These are phyloP conservation scores for Gonioctena quinquepunctata DNA, from an alignment of 1,140 invertebrate species.

Conservation along the genomic window DNA sequence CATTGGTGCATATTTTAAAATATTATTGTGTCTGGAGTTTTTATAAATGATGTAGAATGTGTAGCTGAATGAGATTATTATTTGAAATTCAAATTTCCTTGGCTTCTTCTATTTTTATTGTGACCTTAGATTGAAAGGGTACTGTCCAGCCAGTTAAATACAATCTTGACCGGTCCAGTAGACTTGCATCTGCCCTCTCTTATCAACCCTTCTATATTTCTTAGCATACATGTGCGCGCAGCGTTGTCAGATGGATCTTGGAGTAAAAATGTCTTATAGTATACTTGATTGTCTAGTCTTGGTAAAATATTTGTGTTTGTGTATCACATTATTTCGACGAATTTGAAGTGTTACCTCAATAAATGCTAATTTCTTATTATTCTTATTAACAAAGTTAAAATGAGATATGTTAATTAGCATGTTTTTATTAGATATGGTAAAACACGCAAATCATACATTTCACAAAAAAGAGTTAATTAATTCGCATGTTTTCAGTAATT, in stretches of 20 bases:
- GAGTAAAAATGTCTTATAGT: no score
- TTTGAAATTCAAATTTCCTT: conserved; percentile 4
- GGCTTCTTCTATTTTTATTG: not conserved
- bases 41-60: not conserved
- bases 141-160: not conserved
- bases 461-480: no score
- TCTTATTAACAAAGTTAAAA: no score
- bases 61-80: not conserved
- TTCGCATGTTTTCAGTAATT: no score
- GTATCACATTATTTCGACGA: no score
- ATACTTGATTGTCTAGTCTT: no score
- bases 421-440: no score
- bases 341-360: no score
- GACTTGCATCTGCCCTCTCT: conserved; percentile 15
- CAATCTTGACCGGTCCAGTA: conserved; percentile 27
- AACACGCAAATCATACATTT: no score
- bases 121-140: not conserved
- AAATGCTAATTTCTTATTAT: no score
- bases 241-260: not conserved
- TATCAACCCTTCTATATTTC: conserved; percentile 21
- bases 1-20: conserved; percentile 8
- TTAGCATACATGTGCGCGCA: not conserved
- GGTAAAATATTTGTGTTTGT: no score
- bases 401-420: no score
- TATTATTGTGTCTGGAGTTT: not conserved